Conservation (phyloP, 2,113 vertebrate species). For the Python bivittatus region DNA sequence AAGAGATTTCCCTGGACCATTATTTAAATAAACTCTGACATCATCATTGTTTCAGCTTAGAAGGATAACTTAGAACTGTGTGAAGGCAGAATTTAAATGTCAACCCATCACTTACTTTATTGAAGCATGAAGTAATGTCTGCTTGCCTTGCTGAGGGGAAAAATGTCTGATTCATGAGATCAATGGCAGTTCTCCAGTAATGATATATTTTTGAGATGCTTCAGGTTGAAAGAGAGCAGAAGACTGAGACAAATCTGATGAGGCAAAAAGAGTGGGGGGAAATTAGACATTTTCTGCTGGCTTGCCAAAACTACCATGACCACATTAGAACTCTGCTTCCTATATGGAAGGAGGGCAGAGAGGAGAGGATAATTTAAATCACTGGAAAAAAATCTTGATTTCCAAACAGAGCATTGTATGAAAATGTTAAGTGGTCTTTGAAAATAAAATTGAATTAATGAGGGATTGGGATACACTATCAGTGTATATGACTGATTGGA, state of each 20-base stretch:
- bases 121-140: constrained; percentile 63
- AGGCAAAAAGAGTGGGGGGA: background rate
- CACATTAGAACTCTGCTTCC: background rate
- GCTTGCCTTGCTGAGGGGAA: constrained; percentile 36
- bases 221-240: background rate
- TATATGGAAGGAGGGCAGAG: constrained; percentile 7
- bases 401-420: background rate
- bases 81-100: constrained; percentile 65
- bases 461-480: background rate
- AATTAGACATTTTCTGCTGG: constrained; percentile 16
- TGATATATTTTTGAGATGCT: constrained; percentile 38
- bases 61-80: constrained; percentile 48
- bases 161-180: constrained; percentile 48
- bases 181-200: constrained; percentile 42
- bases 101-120: constrained; percentile 51
- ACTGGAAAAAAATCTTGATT: background rate
- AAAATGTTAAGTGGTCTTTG: background rate
- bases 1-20: background rate
- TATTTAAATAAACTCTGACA: constrained; percentile 51
- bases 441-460: background rate
- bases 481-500: too few species aligned
- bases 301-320: constrained; percentile 28
- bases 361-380: background rate
- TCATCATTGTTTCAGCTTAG: constrained; percentile 43
- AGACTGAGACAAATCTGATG: constrained; percentile 31